A percentile compares a stretch with the other conserved stretches of the same genome.
Conservation (phyloP, 2,888 invertebrate species). For the Melinaea menophilus region DNA sequence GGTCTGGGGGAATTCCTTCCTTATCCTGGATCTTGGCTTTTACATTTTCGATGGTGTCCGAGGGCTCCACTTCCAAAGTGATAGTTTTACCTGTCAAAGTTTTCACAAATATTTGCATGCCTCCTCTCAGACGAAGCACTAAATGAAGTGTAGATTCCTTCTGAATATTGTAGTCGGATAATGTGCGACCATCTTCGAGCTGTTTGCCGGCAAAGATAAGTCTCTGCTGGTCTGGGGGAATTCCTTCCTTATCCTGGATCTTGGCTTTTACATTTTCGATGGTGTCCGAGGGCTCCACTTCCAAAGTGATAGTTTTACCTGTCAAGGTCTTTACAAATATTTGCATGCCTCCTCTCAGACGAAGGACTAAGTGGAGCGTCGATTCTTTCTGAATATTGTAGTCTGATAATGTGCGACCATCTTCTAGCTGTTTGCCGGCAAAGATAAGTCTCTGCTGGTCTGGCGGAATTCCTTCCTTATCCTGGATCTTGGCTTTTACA, state of each 20-base stretch:
- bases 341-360: conserved; percentile 44
- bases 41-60: conserved; percentile 42
- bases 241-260: conserved; percentile 63
- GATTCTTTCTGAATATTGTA: conserved; percentile 36
- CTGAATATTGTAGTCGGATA: conserved; percentile 49
- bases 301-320: conserved; percentile 55
- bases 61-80: conserved; percentile 43
- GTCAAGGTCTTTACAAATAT: conserved; percentile 56
- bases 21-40: conserved; percentile 31
- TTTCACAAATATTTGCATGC: conserved; percentile 51
- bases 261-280: conserved; percentile 63
- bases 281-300: conserved; percentile 58
- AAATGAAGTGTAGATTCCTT: conserved; percentile 50
- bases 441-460: conserved; percentile 62
- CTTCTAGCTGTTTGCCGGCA: conserved; percentile 40
- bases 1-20: conserved; percentile 43
- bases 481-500: conserved; percentile 49
- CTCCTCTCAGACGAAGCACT: conserved; percentile 46
- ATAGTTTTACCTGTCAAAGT: conserved; percentile 46
- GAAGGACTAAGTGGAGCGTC: conserved; percentile 37
- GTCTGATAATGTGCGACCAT: conserved; percentile 32
- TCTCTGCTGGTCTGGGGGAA: conserved; percentile 60
- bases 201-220: conserved; percentile 59
- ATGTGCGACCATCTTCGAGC: conserved; percentile 49
- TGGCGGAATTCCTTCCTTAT: conserved; percentile 61